Conservation (phyloP, 2,113 vertebrate species). For the Rhagologus leucostigma region DNA sequence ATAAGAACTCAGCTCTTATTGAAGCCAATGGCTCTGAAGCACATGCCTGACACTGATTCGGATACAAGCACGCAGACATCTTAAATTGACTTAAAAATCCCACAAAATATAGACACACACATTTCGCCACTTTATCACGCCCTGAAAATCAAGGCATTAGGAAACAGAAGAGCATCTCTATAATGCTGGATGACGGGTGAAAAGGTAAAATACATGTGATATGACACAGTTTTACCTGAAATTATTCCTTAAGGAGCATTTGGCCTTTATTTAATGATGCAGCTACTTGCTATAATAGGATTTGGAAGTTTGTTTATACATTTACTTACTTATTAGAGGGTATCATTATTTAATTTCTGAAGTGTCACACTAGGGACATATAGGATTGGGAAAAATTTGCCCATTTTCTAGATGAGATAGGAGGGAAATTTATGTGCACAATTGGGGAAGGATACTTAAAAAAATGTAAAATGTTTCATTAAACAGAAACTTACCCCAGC, state of each 20-base stretch:
- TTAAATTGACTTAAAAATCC: not conserved
- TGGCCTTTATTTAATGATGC: not conserved
- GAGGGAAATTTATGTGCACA: not conserved
- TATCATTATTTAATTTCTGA: conserved; percentile 3
- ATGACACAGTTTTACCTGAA: not conserved
- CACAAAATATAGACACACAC: not conserved
- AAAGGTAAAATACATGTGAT: not conserved
- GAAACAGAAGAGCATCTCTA: not conserved
- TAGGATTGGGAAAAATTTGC: not conserved
- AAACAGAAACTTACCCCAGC: not conserved
- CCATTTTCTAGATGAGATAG: not conserved
- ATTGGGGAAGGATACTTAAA: not conserved
- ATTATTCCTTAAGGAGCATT: not conserved
- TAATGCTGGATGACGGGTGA: not conserved
- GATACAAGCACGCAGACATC: not conserved
- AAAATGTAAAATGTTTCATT: not conserved
- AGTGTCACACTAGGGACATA: not conserved
- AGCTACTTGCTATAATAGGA: not conserved
- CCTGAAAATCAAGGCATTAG: not conserved
- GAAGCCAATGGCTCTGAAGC: not conserved
- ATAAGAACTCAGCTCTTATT: not conserved
- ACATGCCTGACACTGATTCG: not conserved
- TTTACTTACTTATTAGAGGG: not conserved
- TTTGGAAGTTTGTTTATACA: conserved; percentile 1
- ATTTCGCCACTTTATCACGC: not conserved